phyloP scores from a whole-genome alignment of 2,888 invertebrate genomes.

The Drosophila glabriapex region DNA sequence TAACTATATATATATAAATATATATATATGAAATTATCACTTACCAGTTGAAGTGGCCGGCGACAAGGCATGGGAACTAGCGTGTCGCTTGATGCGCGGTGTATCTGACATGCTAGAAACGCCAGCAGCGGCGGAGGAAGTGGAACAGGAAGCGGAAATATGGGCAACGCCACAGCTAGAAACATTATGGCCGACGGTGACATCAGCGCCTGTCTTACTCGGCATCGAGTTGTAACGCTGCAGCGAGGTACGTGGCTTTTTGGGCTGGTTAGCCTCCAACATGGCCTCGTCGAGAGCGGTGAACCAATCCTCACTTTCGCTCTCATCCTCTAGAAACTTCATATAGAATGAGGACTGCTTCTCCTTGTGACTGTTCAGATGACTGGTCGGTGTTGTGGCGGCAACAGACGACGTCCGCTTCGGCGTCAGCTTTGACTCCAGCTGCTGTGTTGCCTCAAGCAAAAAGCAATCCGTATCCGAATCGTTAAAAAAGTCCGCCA shows the following conservation, averaged over 20 bases:
- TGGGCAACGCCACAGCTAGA: constrained; percentile 14
- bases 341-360: constrained; percentile 80
- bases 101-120: constrained; percentile 24
- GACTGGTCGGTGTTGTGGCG: constrained; percentile 56
- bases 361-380: constrained; percentile 55
- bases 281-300: constrained; percentile 78
- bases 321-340: constrained; percentile 83
- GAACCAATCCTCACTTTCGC: constrained; percentile 82
- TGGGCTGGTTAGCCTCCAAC: constrained; percentile 70
- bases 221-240: constrained; percentile 84
- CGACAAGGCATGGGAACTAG: constrained; percentile 75
- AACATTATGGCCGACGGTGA: background rate
- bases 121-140: constrained; percentile 17
- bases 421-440: constrained; percentile 67
- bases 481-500: constrained; percentile 80
- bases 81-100: constrained; percentile 79
- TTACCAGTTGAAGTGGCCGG: constrained; percentile 64
- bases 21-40: background rate
- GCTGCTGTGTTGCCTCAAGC: constrained; percentile 81
- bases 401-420: constrained; percentile 22
- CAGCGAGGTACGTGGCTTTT: constrained; percentile 75
- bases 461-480: constrained; percentile 81
- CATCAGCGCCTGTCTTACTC: constrained; percentile 51
- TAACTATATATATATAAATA: background rate
- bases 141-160: constrained; percentile 18